Evolutionary conservation across 2,888 invertebrate genomes (phyloP).

Genomic region (Ichneumoninae sp.): DNA sequence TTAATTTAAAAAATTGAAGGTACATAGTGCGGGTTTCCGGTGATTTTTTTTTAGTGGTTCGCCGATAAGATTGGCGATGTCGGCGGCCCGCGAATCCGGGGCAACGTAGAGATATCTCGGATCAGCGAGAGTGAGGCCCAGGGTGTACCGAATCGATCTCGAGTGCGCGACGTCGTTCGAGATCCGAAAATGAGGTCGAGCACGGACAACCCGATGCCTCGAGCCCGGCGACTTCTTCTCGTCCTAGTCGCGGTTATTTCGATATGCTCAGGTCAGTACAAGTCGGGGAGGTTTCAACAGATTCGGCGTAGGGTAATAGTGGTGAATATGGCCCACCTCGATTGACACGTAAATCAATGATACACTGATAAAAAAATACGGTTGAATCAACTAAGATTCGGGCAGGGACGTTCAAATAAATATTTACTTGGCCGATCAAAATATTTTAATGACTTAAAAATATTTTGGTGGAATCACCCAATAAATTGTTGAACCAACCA

Average conservation of each 20-base stretch:
- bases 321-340: too few relatives aligned
- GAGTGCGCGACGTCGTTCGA: conserved; percentile 48
- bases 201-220: conserved; percentile 59
- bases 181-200: conserved; percentile 73
- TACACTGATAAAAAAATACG: too few relatives aligned
- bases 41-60: background rate
- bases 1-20: background rate
- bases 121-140: background rate
- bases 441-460: too few relatives aligned
- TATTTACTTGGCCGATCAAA: too few relatives aligned
- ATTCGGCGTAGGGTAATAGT: background rate
- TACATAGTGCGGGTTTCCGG: background rate
- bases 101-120: conserved; percentile 20
- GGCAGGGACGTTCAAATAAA: too few relatives aligned
- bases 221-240: conserved; percentile 54
- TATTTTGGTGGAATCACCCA: too few relatives aligned
- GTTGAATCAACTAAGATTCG: too few relatives aligned
- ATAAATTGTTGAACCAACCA: too few relatives aligned
- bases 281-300: background rate
- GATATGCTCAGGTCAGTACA: conserved; percentile 70
- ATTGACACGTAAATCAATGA: too few relatives aligned
- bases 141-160: conserved; percentile 57
- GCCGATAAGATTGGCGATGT: conserved; percentile 21
- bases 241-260: conserved; percentile 62
- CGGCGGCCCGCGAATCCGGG: conserved; percentile 15